A percentile compares a stretch with the other conserved stretches of the same genome.
Conservation (phyloP, 2,888 invertebrate species). For the Xylota segnis region DNA sequence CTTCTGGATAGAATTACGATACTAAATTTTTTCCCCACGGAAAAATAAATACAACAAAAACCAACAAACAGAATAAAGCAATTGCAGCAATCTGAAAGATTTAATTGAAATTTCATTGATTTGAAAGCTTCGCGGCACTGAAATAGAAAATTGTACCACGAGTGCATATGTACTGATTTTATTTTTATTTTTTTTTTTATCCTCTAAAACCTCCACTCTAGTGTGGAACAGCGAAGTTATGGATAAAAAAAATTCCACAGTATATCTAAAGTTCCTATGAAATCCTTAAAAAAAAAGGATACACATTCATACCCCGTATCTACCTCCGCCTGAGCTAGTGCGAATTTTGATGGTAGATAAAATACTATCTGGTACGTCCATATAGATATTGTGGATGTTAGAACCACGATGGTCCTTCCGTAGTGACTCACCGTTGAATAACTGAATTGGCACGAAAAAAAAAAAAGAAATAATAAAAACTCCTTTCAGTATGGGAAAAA, state of each 20-base stretch:
- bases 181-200: not conserved
- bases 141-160: not conserved
- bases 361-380: not conserved
- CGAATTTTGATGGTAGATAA: not conserved
- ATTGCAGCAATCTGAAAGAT: not conserved
- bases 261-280: not conserved
- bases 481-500: not conserved
- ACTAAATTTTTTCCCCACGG: too few relatives aligned
- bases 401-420: not conserved
- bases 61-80: not conserved
- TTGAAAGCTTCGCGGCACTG: not conserved
- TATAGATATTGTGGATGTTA: not conserved
- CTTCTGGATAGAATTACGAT: too few relatives aligned
- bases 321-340: too few relatives aligned
- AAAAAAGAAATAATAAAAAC: not conserved
- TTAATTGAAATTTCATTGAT: conserved; percentile 7
- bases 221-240: not conserved
- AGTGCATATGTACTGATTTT: too few relatives aligned
- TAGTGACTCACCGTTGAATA: not conserved
- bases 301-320: too few relatives aligned
- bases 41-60: too few relatives aligned
- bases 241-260: not conserved
- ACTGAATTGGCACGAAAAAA: too few relatives aligned
- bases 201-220: not conserved
- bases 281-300: not conserved